These are phyloP conservation scores for Nephrotoma appendiculata DNA, from an alignment of 2,888 invertebrate species.

Conservation along the genomic window DNA sequence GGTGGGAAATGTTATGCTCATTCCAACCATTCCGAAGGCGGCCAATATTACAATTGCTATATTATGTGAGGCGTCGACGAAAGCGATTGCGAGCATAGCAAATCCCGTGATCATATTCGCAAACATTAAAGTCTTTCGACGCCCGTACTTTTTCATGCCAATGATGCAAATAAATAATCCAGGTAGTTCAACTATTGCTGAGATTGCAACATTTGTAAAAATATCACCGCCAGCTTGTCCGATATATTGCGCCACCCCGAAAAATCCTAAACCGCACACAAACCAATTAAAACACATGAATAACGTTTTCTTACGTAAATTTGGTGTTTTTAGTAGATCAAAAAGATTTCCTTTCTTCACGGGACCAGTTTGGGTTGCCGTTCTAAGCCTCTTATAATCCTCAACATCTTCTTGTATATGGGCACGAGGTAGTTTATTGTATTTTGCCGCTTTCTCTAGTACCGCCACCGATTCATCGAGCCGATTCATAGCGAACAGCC, in stretches of 20 bases:
- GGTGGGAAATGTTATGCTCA: constrained; percentile 70
- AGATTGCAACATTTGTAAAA: constrained; percentile 68
- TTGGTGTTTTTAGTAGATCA: constrained; percentile 53
- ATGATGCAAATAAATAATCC: constrained; percentile 49
- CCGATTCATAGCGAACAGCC: constrained; percentile 54
- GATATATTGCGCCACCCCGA: constrained; percentile 75
- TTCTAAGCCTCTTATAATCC: constrained; percentile 33
- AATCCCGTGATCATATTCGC: constrained; percentile 50
- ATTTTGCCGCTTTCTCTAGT: constrained; percentile 45
- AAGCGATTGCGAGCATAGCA: constrained; percentile 46
- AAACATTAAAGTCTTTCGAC: constrained; percentile 48
- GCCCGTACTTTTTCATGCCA: constrained; percentile 48
- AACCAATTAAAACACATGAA: constrained; percentile 69
- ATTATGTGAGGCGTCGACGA: constrained; percentile 36
- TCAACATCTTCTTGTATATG: constrained; percentile 33
- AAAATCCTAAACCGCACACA: constrained; percentile 74
- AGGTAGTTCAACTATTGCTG: constrained; percentile 53
- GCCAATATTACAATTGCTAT: constrained; percentile 45
- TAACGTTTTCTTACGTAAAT: constrained; percentile 52
- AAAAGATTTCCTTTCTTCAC: constrained; percentile 39
- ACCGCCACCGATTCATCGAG: constrained; percentile 44
- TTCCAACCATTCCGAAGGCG: constrained; percentile 62
- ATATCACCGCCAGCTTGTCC: constrained; percentile 67
- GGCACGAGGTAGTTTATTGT: constrained; percentile 38
- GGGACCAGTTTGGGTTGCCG: background rate